phyloP scores from a whole-genome alignment of 2,113 vertebrate species.

The Tiliqua scincoides region DNA sequence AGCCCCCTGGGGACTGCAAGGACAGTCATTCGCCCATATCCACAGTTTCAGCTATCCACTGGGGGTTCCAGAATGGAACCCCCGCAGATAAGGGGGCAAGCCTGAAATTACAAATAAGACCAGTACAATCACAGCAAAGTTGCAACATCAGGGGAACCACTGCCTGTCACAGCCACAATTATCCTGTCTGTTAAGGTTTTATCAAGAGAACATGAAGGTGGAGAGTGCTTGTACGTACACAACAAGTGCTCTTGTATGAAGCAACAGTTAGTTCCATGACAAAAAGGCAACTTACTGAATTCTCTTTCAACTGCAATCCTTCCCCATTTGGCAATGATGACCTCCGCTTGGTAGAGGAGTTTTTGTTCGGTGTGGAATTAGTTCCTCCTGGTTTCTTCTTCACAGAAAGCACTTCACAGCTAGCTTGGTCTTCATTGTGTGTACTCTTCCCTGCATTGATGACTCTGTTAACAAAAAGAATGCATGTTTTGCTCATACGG shows the following conservation, averaged over 20 bases:
- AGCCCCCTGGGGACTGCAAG: too few relatives aligned
- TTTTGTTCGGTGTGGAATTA: constrained; percentile 83
- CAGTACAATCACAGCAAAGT: neutral
- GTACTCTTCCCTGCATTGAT: constrained; percentile 98
- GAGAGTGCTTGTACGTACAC: neutral
- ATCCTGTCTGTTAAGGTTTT: neutral
- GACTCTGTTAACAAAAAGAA: constrained; percentile 77
- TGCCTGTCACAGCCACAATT: neutral
- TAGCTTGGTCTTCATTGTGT: constrained; percentile 97
- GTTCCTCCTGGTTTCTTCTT: constrained; percentile 82
- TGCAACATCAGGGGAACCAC: neutral
- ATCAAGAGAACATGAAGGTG: neutral
- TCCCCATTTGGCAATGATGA: constrained; percentile 94
- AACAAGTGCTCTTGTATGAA: neutral
- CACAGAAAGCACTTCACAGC: constrained; percentile 91
- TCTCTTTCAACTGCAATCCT: constrained; percentile 83
- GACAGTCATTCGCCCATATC: too few relatives aligned
- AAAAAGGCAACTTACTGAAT: constrained; percentile 76
- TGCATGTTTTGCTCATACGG: neutral
- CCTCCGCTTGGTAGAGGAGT: constrained; percentile 82
- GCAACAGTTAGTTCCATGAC: neutral
- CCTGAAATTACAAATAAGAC: neutral
- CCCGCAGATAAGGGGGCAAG: too few relatives aligned
- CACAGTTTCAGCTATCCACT: too few relatives aligned
- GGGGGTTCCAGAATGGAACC: too few relatives aligned